phyloP scores from a whole-genome alignment of 1,140 invertebrate species.

The Drosophila pruinosa region DNA sequence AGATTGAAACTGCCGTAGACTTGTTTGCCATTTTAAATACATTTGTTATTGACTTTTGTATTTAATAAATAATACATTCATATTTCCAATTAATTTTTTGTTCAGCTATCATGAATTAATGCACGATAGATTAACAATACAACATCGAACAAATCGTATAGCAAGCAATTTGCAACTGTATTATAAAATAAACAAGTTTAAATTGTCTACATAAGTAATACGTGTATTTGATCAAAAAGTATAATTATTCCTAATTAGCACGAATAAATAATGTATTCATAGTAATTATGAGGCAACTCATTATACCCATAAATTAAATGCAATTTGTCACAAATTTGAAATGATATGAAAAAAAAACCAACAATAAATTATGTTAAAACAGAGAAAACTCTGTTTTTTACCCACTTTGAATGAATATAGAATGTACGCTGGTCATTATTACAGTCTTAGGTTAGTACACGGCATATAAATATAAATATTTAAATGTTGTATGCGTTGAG shows the following conservation, averaged over 20 bases:
- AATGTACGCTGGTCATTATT: background rate
- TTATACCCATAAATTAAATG: constrained; percentile 13
- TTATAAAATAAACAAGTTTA: constrained; percentile 29
- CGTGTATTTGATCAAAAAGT: constrained; percentile 35
- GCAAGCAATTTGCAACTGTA: constrained; percentile 31
- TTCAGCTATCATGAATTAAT: background rate
- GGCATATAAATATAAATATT: background rate
- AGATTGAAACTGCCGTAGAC: background rate
- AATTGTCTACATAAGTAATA: constrained; percentile 30
- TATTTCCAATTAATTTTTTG: background rate
- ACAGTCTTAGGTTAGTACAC: constrained; percentile 1
- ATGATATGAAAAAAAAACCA: background rate
- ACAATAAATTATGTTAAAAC: constrained; percentile 13
- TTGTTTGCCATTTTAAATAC: background rate
- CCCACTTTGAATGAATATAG: background rate
- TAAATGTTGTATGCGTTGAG: constrained; percentile 7
- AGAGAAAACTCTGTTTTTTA: background rate
- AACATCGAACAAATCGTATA: background rate
- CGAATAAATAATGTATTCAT: constrained; percentile 18
- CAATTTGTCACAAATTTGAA: constrained; percentile 8
- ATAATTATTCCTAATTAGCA: constrained; percentile 15
- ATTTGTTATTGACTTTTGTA: background rate
- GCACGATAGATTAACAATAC: background rate
- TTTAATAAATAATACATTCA: background rate
- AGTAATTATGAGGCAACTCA: background rate